phyloP scores from a whole-genome alignment of 2,888 invertebrate species.

The Erannis defoliaria region DNA sequence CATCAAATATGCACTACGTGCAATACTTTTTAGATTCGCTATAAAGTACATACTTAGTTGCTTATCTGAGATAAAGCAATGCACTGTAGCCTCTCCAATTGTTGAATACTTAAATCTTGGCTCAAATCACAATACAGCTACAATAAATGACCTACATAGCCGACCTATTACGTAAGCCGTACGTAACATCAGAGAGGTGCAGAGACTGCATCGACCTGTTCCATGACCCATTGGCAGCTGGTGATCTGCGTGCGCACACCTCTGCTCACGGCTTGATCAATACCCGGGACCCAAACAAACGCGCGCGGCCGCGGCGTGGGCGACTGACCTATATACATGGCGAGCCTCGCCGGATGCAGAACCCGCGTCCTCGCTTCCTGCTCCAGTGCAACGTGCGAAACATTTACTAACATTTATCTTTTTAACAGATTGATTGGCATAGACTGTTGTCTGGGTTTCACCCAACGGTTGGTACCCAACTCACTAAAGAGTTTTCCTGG shows the following conservation, averaged over 20 bases:
- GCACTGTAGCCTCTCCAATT: constrained; percentile 23
- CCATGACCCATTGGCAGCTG: constrained; percentile 49
- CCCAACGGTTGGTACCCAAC: neutral
- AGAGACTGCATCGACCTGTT: constrained; percentile 54
- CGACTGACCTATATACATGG: constrained; percentile 77
- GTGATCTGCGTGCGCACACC: constrained; percentile 73
- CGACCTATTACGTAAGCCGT: constrained; percentile 33
- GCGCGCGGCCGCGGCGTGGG: constrained; percentile 67
- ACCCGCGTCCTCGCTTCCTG: constrained; percentile 24
- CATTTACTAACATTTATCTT: constrained; percentile 5
- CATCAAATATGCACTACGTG: constrained; percentile 7
- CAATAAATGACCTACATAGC: constrained; percentile 25
- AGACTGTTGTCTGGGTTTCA: no score
- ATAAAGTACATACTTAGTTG: constrained; percentile 13
- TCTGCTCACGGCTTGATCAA: constrained; percentile 66
- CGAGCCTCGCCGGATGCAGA: constrained; percentile 36
- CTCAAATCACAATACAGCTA: constrained; percentile 13
- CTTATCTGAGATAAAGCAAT: constrained; percentile 37
- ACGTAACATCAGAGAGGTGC: constrained; percentile 44
- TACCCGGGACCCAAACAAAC: constrained; percentile 83
- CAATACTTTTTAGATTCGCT: constrained; percentile 10
- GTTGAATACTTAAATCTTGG: constrained; percentile 34
- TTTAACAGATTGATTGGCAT: constrained; percentile 2
- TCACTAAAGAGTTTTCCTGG: neutral
- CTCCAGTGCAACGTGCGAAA: constrained; percentile 28